A percentile compares a stretch with the other conserved stretches of the same genome.
Conservation (phyloP, 2,797 vertebrate genomes). For the Oreochromis mossambicus region DNA sequence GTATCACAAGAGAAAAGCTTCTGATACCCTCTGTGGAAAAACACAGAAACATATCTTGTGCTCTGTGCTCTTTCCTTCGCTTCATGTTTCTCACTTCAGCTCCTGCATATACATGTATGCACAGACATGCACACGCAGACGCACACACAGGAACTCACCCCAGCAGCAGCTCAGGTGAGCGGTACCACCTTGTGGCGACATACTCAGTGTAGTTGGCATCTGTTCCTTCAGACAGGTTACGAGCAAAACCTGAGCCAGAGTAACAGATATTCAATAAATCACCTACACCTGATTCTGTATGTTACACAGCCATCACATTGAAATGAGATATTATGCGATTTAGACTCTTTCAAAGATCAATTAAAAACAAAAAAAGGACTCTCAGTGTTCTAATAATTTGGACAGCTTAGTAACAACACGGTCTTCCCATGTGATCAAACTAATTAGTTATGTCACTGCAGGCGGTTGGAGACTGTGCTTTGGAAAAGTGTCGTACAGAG, state of each 20-base stretch:
- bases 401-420: slow-evolving; percentile 23
- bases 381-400: slow-evolving; percentile 4
- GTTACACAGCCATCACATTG: background rate
- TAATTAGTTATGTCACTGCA: slow-evolving; percentile 40
- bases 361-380: background rate
- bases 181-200: slow-evolving; percentile 97
- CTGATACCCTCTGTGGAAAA: background rate
- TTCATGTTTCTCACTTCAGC: background rate
- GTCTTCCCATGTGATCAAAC: slow-evolving; percentile 30
- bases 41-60: background rate
- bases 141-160: slow-evolving; percentile 79
- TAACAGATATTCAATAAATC: background rate
- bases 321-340: background rate
- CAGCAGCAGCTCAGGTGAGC: slow-evolving; percentile 94
- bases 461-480: slow-evolving; percentile 19
- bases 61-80: background rate
- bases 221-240: slow-evolving; percentile 95
- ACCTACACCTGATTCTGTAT: background rate
- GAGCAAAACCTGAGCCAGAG: slow-evolving; percentile 86
- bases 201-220: slow-evolving; percentile 99
- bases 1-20: background rate
- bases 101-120: background rate
- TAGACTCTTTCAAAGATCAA: background rate
- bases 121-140: background rate
- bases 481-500: slow-evolving; percentile 28